Conservation (phyloP, 2,113 vertebrate genomes). For the Carassius carassius region DNA sequence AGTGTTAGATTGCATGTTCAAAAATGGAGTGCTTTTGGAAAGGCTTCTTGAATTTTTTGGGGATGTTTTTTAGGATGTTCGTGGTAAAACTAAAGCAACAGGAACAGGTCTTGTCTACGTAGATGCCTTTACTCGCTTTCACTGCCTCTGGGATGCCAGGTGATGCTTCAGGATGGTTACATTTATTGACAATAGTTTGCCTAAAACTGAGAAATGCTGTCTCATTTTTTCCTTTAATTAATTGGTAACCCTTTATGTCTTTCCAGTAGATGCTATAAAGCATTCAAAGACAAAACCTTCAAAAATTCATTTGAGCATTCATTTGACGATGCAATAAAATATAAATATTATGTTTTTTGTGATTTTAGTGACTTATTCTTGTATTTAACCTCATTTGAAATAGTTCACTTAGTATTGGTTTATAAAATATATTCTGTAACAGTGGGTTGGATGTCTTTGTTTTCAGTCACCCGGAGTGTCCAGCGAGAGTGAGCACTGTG, state of each 20-base stretch:
- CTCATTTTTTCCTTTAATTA: not conserved
- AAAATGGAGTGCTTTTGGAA: not conserved
- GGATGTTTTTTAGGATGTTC: constrained; percentile 46
- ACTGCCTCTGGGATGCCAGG: constrained; percentile 78
- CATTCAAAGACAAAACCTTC: not conserved
- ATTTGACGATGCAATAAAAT: too few relatives aligned
- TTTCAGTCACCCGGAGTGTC: constrained; percentile 72
- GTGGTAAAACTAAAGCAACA: constrained; percentile 30
- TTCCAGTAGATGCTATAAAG: not conserved
- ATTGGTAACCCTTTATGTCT: not conserved
- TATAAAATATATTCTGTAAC: not conserved
- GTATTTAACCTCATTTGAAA: not conserved
- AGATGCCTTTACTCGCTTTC: constrained; percentile 66
- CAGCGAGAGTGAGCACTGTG: constrained; percentile 68
- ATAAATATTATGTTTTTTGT: not conserved
- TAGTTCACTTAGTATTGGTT: not conserved
- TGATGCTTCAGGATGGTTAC: constrained; percentile 46
- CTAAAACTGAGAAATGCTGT: not conserved
- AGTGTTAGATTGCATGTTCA: not conserved
- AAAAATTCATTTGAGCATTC: not conserved
- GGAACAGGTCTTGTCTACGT: constrained; percentile 74
- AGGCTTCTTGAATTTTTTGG: not conserved
- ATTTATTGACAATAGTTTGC: not conserved
- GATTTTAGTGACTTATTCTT: not conserved
- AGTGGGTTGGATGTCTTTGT: not conserved